Percentiles rank a stretch among this genome's conserved stretches.
These are phyloP conservation scores for Chymomyza costata DNA, from an alignment of 1,140 invertebrate genomes.

Conservation along the genomic window DNA sequence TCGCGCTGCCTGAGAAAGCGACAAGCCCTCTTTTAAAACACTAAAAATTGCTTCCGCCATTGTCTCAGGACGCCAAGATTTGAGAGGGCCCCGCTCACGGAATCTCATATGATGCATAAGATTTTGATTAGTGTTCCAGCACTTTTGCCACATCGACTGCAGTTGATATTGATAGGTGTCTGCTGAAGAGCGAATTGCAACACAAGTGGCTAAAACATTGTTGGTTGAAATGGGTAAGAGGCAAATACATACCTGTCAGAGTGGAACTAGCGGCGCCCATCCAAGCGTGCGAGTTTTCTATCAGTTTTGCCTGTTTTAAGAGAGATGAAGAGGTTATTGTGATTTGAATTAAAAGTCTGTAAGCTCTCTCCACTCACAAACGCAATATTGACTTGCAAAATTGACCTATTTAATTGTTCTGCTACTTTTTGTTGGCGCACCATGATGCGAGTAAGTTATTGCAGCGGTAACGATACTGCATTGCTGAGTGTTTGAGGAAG, in stretches of 20 bases:
- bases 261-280: constrained; percentile 88
- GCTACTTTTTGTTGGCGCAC: background rate
- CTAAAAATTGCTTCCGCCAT: constrained; percentile 96
- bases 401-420: constrained; percentile 46
- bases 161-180: constrained; percentile 95
- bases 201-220: constrained; percentile 7
- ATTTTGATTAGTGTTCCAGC: constrained; percentile 90
- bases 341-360: too few relatives aligned
- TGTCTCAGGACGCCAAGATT: constrained; percentile 95
- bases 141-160: constrained; percentile 96
- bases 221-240: too few relatives aligned
- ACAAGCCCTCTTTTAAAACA: constrained; percentile 91
- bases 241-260: constrained; percentile 87
- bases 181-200: constrained; percentile 70
- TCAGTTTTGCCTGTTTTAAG: constrained; percentile 86
- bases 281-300: constrained; percentile 92
- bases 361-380: too few relatives aligned
- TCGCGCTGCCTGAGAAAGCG: constrained; percentile 91
- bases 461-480: background rate
- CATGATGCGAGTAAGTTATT: too few relatives aligned
- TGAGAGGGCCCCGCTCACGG: constrained; percentile 91
- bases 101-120: constrained; percentile 91
- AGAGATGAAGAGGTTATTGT: constrained; percentile 1
- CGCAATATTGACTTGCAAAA: constrained; percentile 51
- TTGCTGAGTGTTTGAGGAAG: constrained; percentile 43